These are phyloP conservation scores for Eupithecia abbreviata DNA, from an alignment of 2,888 invertebrate species.

Conservation along the genomic window DNA sequence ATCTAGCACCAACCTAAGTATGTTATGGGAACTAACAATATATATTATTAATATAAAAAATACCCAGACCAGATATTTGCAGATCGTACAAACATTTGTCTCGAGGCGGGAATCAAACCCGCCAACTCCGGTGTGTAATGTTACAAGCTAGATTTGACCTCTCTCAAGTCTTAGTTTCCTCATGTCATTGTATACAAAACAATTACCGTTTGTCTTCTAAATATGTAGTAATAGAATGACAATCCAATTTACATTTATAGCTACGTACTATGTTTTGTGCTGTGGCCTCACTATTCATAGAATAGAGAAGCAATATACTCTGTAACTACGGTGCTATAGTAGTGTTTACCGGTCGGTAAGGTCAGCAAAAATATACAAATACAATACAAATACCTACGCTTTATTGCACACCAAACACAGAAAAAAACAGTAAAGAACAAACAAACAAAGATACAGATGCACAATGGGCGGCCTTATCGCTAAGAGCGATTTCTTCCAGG, in stretches of 20 bases:
- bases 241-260: conserved; percentile 32
- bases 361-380: conserved; percentile 21
- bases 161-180: conserved; percentile 3
- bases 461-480: no score
- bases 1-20: no score
- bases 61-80: no score
- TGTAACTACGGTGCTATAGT: conserved; percentile 5
- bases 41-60: no score
- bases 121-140: background rate
- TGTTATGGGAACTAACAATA: no score
- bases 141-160: background rate
- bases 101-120: no score
- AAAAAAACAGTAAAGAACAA: no score
- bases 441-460: no score
- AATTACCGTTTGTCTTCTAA: conserved; percentile 27
- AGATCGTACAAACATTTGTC: no score
- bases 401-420: no score
- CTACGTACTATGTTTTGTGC: conserved; percentile 13
- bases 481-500: no score
- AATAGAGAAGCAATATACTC: conserved; percentile 20
- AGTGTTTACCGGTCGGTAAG: conserved; percentile 15
- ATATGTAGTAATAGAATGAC: conserved; percentile 27
- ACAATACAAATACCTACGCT: no score
- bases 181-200: conserved; percentile 18
- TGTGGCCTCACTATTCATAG: conserved; percentile 35